These are phyloP conservation scores for Lasioglossum oenotherae DNA, from an alignment of 2,888 invertebrate species.

Conservation along the genomic window DNA sequence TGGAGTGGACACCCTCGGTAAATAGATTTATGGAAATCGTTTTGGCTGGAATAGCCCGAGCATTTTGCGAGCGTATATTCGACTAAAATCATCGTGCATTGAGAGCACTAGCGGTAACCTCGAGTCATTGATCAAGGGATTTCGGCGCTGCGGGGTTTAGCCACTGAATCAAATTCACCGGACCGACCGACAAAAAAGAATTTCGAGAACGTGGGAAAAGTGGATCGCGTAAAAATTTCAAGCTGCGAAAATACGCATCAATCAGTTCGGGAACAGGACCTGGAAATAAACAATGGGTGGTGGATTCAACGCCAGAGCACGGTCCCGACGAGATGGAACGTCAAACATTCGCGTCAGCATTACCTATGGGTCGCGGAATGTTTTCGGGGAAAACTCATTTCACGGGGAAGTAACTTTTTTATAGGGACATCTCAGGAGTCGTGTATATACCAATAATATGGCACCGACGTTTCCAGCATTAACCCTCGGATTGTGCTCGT, in stretches of 20 bases:
- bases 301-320: neutral
- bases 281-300: neutral
- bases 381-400: neutral
- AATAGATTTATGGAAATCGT: neutral
- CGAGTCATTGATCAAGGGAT: conserved; percentile 11
- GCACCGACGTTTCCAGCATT: neutral
- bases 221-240: neutral
- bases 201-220: neutral
- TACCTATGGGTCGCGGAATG: neutral
- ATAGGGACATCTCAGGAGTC: neutral
- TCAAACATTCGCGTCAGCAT: neutral
- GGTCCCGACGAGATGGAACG: neutral
- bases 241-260: conserved; percentile 9
- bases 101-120: neutral
- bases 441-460: neutral
- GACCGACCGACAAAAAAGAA: neutral
- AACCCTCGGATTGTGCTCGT: neutral
- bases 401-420: neutral
- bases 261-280: neutral
- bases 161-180: neutral
- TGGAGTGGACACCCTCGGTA: neutral
- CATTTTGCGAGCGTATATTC: neutral
- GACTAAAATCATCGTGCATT: neutral
- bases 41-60: neutral
- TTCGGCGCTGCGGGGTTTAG: neutral